Conservation (phyloP, 2,113 vertebrate species). For the Pelvicachromis taeniatus region DNA sequence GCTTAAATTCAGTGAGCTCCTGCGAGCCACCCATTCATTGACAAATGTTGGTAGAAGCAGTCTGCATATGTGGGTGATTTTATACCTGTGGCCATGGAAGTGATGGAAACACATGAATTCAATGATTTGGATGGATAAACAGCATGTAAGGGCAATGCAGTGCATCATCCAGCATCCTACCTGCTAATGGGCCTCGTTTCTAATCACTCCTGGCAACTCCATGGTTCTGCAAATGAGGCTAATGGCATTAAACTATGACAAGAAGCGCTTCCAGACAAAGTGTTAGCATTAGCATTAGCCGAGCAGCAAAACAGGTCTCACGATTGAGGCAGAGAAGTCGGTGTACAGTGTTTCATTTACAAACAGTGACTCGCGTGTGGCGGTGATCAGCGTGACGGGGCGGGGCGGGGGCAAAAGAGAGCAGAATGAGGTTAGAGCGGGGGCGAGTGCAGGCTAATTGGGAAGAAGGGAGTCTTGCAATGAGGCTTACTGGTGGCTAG, state of each 20-base stretch:
- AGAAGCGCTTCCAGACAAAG: background rate
- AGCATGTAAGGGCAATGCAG: background rate
- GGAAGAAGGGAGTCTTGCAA: too few relatives aligned
- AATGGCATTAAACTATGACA: background rate
- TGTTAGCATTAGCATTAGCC: background rate
- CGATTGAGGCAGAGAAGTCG: too few relatives aligned
- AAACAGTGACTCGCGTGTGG: too few relatives aligned
- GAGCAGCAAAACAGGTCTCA: too few relatives aligned
- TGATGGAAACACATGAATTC: background rate
- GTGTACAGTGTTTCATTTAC: too few relatives aligned
- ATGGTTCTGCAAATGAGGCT: background rate
- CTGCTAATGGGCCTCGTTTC: background rate
- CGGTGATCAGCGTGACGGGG: too few relatives aligned
- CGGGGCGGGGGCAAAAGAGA: too few relatives aligned
- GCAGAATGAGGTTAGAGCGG: too few relatives aligned
- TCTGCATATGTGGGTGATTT: background rate
- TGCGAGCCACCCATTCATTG: fast-evolving
- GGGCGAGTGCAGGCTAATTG: too few relatives aligned
- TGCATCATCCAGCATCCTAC: background rate
- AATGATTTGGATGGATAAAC: too few relatives aligned
- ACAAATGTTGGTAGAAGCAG: background rate
- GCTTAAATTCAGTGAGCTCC: background rate
- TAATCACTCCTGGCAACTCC: background rate
- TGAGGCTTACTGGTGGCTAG: too few relatives aligned
- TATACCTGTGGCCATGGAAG: fast-evolving